Conservation (phyloP, 2,113 vertebrate genomes). For the Sphyrna mokarran region DNA sequence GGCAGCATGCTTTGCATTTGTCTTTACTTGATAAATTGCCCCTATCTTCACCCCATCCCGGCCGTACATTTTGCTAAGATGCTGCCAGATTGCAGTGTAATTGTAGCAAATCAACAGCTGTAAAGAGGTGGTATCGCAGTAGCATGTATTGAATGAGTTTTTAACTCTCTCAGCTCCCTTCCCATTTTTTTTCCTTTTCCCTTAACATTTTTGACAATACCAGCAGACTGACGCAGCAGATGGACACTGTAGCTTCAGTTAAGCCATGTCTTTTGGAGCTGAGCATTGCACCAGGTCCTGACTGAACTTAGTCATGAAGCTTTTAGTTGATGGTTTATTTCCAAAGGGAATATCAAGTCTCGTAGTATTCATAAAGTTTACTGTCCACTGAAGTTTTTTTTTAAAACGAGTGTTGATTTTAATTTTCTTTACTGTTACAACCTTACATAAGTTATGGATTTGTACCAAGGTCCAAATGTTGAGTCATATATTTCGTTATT, state of each 20-base stretch:
- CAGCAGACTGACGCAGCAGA: not conserved
- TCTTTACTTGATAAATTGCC: not conserved
- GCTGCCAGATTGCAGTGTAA: slow-evolving; percentile 19
- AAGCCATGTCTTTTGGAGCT: not conserved
- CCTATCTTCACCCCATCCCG: not conserved
- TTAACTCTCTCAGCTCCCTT: not conserved
- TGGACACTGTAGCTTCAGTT: not conserved
- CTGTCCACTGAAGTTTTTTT: slow-evolving; percentile 34
- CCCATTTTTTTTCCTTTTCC: not conserved
- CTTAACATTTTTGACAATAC: slow-evolving; percentile 9
- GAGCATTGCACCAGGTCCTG: not conserved
- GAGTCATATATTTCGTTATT: slow-evolving; percentile 35
- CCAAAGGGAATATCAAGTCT: slow-evolving; percentile 35
- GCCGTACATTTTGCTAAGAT: not conserved
- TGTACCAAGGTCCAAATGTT: slow-evolving; percentile 35
- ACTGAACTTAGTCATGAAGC: not conserved
- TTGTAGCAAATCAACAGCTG: not conserved
- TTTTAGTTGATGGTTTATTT: slow-evolving; percentile 30
- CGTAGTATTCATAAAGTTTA: slow-evolving; percentile 29
- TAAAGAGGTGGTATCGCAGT: not conserved
- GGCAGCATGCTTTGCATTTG: not conserved
- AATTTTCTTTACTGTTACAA: slow-evolving; percentile 34
- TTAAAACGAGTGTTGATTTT: slow-evolving; percentile 17
- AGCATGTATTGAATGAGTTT: not conserved
- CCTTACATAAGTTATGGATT: slow-evolving; percentile 29